Evolutionary conservation across 1,140 invertebrate species (phyloP).

Genomic region (Heliconius melpomene): DNA sequence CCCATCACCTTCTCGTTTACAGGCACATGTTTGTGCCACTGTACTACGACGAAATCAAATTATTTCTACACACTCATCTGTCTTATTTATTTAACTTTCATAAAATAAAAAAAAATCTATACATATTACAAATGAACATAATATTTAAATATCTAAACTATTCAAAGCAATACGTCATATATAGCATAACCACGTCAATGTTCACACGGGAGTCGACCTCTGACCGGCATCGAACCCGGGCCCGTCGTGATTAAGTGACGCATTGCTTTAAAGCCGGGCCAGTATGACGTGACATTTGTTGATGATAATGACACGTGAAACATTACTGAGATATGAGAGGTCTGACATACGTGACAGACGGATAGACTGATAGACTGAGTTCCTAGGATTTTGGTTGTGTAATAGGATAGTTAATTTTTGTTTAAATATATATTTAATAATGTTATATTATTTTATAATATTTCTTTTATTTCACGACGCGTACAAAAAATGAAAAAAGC

Average conservation of each 20-base stretch:
- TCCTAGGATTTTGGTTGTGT: neutral
- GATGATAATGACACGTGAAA: slow-evolving; percentile 47
- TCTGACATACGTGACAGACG: slow-evolving; percentile 13
- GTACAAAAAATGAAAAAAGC: too few relatives aligned
- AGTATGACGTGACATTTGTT: slow-evolving; percentile 45
- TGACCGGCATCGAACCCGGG: slow-evolving; percentile 43
- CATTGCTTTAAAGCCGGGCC: slow-evolving; percentile 45
- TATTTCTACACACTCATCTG: too few relatives aligned
- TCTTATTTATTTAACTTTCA: neutral
- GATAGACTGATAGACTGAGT: slow-evolving; percentile 1
- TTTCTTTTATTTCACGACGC: too few relatives aligned
- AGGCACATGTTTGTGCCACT: too few relatives aligned
- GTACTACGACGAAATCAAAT: too few relatives aligned
- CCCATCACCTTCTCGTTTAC: too few relatives aligned
- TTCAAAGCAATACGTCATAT: slow-evolving; percentile 35
- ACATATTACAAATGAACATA: neutral
- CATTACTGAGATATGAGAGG: slow-evolving; percentile 25
- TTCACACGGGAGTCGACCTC: slow-evolving; percentile 56
- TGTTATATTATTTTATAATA: too few relatives aligned
- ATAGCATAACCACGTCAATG: slow-evolving; percentile 29
- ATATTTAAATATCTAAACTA: slow-evolving; percentile 4
- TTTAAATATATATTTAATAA: neutral
- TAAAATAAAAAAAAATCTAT: neutral
- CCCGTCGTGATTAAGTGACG: slow-evolving; percentile 47
- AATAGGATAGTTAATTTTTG: neutral